Evolutionary conservation across 1,140 invertebrate species (phyloP), one percentile per base, ranked within the genome.

Genomic region (Catajapyx aquilonaris): DNA sequence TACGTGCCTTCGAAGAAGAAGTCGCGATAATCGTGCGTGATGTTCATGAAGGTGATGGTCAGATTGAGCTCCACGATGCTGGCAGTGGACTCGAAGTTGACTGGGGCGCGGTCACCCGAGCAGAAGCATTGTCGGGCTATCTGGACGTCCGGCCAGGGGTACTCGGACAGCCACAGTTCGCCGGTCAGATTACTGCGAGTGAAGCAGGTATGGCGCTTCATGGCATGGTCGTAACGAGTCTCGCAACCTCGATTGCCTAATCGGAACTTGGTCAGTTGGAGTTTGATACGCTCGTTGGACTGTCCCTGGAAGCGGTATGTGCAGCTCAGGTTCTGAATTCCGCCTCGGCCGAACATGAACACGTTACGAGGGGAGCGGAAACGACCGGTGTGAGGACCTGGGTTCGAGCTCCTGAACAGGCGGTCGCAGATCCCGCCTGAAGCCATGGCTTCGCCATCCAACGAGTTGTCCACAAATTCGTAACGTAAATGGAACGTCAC

Each of bases 1-100:
- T 75, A 81, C 45, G 71, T 68, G 0, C 73, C 79, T 48, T 83
- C 78, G 54, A 85, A 85, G 44, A 67, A 69, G 53, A 78, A 83
- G 53, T 80, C 71, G 25, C 68, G 65, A 45, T 76, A 80, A 56
- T 84, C 79, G 52, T 85, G 75, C 7, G 70, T 75, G 19, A 79
- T 73, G 52, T 76, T 77, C 80, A 85, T 84, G 45, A 71, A 65
- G 1, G 66, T 73, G 2, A 83, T 67, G 0, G 65, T 66, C 51
- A 84, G 81, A 44, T 68, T 71, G 1, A 81, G 62, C 50, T 76
- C 73, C 2, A 81, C 65, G 35, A 68, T 64, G 28, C 65, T 64
- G 1, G 73, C 69, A 1, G 73, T 72, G 36, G 77, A 56, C 16
- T 68, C 71, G 30, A 68, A 67, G 20, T 66, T 44, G 23, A 69